A percentile compares a stretch with the other conserved stretches of the same genome.
phyloP scores from a whole-genome alignment of 2,888 invertebrate genomes.

The Venustoraphidia nigricollis region DNA sequence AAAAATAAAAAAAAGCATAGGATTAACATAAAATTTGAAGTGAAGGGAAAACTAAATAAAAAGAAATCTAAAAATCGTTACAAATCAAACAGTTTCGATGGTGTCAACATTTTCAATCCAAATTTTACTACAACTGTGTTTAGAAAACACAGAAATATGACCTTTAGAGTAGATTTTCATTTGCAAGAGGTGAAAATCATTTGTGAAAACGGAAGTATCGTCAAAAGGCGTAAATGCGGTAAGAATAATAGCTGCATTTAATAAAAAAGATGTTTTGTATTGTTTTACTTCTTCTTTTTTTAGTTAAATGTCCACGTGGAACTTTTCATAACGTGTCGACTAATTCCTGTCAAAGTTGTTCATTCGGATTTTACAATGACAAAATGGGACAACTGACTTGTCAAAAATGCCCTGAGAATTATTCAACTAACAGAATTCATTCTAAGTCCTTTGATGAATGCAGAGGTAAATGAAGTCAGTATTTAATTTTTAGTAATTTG shows the following conservation, averaged over 20 bases:
- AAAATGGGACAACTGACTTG: constrained; percentile 36
- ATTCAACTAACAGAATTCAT: constrained; percentile 36
- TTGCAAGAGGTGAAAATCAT: background rate
- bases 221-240: constrained; percentile 1
- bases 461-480: constrained; percentile 22
- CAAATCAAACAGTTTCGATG: background rate
- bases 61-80: constrained; percentile 5
- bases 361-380: constrained; percentile 41
- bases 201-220: background rate
- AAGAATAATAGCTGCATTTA: constrained; percentile 12
- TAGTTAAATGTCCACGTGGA: constrained; percentile 48
- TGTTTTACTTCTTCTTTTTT: constrained; percentile 9
- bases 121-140: background rate
- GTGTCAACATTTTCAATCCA: background rate
- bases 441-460: constrained; percentile 33
- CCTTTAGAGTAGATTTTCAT: background rate
- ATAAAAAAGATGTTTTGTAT: constrained; percentile 4
- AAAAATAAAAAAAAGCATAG: constrained; percentile 10
- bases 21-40: constrained; percentile 21
- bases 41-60: constrained; percentile 16
- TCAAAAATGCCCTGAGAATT: constrained; percentile 36
- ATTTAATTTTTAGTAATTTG: too few species aligned
- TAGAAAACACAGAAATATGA: background rate
- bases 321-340: constrained; percentile 39
- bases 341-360: constrained; percentile 40